Evolutionary conservation across 1,140 invertebrate species (phyloP), one percentile per base, ranked within the genome.

Genomic region (Drosophila takahashii): DNA sequence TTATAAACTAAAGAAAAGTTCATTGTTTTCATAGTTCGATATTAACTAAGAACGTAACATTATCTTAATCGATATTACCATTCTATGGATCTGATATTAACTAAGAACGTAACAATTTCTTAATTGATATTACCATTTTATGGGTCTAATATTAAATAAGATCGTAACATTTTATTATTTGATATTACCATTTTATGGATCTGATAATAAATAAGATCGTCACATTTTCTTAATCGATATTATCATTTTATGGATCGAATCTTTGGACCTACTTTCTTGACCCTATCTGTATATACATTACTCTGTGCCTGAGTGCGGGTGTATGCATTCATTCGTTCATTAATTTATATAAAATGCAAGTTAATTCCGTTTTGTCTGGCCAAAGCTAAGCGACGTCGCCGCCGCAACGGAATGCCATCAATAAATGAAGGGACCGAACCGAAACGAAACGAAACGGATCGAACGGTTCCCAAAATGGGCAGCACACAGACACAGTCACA

Each of bases 331-430:
- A 79, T 83, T 80, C 79, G 78, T 84, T 89, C 87, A 90, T 90
- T 90, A 90, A 90, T 90, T 90, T 90, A 90, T 90, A 90, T 90
- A 87, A 90, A 90, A 90, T 90, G 89, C 79, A 84, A 90, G 87
- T 90, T 90, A 90, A 90, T 90, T 90, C 87, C 86, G 69, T 76
- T 85, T 84, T 90, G 84, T 89, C 84, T 89, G 84, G 58, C 77
- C 77, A 79, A 59, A 77, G 64, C 84, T 89, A 90, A 89, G 77
- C 84, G 67, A 57, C 51, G 64, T 67, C 41, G 73, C 58, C 57
- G 77, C 73, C 69, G 64, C 85, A 79, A 77, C 64, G 69, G 76
- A 90, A 83, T 86, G 52, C 79, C 77, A 90, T 90, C 89, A 84
- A 89, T 90, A 90, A 84, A 87, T 90, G 89, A 90, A 90, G 67